Base-by-base conservation (phyloP, 2,888 invertebrate genomes). In the Gerris lacustris region DNA sequence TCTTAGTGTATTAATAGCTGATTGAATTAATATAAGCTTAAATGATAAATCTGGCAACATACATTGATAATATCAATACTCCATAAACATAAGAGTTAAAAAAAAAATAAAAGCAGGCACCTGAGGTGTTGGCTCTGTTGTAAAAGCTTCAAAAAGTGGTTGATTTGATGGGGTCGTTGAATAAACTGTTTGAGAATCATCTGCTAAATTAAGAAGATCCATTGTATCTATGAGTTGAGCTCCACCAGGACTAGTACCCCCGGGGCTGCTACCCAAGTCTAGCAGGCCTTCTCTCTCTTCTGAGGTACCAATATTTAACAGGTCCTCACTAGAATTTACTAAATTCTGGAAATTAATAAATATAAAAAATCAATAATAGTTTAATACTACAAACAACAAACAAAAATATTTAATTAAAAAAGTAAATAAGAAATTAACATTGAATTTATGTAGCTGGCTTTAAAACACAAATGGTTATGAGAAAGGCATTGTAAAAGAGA, bases 281-380 rank as follows among this genome's bases (percentile, higher is more conserved):
- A 72, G 62, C 15, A 72, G 69, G 45, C 62, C 67, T 66, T 72
- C 72, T 66, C 68, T 45, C 62, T 72, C 72, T 44, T 71, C 72
- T 6, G 69, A 18, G 15, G 67, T 63, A 18, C 18, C 67, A 69
- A 69, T 45, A 18, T 69, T 63, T 66, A 66, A 18, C 17, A 55
- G 9, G 17, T 66, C 66, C 9, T 64, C 31, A 64, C 31, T 64
- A 6, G n/a, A 17, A 64, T 17, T 64, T 9, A 17, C 17, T 64
- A 17, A n/a, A 64, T 64, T 64, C 31, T 64, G 7, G 43, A 66
- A 66, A 17, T 31, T 31, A 15, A 18, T 6, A 43, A 66, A 66
- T 66, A 66, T 6, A 31, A 6, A 17, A 17, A 17, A 67, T 17
- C n/a, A n/a, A n/a, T n/a, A n/a, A n/a, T n/a, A n/a, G n/a, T n/a